Conservation (phyloP, 2,113 vertebrate species). For the Sigmodon hispidus region DNA sequence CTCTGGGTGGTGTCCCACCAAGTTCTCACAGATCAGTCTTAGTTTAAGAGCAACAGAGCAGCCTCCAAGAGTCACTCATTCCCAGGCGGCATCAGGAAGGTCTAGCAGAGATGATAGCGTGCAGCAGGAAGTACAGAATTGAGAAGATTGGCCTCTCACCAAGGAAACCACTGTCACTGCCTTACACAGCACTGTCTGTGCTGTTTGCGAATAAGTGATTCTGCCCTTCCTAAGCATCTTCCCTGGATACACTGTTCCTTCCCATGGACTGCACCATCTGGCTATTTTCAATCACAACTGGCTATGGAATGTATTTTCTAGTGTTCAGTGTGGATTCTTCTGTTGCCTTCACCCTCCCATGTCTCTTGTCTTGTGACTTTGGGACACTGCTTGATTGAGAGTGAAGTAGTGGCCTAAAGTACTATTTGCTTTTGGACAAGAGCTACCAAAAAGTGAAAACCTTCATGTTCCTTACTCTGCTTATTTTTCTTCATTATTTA, state of each 20-base stretch:
- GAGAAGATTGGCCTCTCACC: neutral
- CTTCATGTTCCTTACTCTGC: neutral
- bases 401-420: neutral
- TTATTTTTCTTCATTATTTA: slow-evolving; percentile 1
- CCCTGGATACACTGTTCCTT: neutral
- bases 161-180: neutral
- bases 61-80: neutral
- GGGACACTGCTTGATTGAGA: neutral
- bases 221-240: neutral
- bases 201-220: neutral
- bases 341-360: rapidly evolving
- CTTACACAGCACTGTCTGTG: rapidly evolving
- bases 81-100: neutral
- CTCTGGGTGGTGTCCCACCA: neutral
- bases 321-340: neutral
- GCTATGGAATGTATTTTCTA: neutral
- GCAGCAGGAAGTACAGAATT: neutral
- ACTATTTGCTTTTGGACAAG: neutral
- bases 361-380: neutral
- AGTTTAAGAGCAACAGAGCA: neutral
- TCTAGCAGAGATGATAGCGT: neutral
- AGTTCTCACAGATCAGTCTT: neutral
- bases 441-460: neutral
- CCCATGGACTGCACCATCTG: rapidly evolving
- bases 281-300: neutral